phyloP scores from a whole-genome alignment of 2,113 vertebrate genomes.

The Misgurnus anguillicaudatus region DNA sequence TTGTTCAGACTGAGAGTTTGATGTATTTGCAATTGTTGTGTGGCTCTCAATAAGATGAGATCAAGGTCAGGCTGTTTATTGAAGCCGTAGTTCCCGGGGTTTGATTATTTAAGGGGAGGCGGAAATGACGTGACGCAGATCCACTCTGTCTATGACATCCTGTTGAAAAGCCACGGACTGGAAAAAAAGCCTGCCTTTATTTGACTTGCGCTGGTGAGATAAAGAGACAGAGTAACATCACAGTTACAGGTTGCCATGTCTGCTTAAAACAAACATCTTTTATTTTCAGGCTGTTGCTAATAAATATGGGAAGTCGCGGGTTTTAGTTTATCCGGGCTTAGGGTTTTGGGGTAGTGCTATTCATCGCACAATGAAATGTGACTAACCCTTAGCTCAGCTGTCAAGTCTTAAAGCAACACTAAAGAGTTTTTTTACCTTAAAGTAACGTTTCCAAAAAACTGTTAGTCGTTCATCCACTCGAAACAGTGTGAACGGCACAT shows the following conservation, averaged over 20 bases:
- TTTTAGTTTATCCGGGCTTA: too few species aligned
- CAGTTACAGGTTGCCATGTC: background rate
- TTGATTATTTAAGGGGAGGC: constrained; percentile 41
- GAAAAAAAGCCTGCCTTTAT: constrained; percentile 36
- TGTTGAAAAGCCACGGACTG: constrained; percentile 43
- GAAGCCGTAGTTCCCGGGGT: constrained; percentile 11
- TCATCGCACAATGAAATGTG: too few species aligned
- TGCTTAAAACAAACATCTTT: background rate
- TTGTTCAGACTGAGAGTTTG: constrained; percentile 45
- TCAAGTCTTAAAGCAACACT: too few species aligned
- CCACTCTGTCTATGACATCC: constrained; percentile 45
- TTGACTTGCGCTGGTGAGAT: background rate
- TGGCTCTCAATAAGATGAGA: constrained; percentile 14
- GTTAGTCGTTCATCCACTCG: too few species aligned
- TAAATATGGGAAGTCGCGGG: too few species aligned
- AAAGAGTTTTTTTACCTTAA: too few species aligned
- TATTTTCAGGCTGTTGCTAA: too few species aligned
- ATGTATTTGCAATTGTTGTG: constrained; percentile 45
- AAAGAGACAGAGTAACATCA: too few species aligned
- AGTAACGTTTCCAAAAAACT: too few species aligned
- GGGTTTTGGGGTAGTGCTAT: too few species aligned
- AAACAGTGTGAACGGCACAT: too few species aligned
- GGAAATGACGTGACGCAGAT: constrained; percentile 45
- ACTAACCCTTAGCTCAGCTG: too few species aligned
- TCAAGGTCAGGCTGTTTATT: constrained; percentile 38